A percentile compares a stretch with the other conserved stretches of the same genome.
Evolutionary conservation across 2,888 invertebrate genomes (phyloP).

Genomic region (Dryomyza anilis): DNA sequence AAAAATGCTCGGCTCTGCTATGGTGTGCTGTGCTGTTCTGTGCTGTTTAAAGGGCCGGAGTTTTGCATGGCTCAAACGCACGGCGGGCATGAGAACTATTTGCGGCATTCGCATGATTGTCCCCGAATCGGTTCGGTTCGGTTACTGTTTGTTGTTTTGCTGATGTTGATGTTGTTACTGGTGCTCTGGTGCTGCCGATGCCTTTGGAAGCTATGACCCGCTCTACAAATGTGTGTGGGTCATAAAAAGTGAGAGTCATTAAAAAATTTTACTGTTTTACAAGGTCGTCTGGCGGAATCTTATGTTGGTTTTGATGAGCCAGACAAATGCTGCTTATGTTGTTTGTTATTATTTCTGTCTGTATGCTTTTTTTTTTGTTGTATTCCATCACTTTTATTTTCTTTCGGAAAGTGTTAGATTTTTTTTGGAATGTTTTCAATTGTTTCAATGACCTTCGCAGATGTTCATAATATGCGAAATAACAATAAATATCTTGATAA

Average conservation of each 20-base stretch:
- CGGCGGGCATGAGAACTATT: constrained; percentile 42
- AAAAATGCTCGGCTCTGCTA: background rate
- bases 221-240: constrained; percentile 34
- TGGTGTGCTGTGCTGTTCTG: no score
- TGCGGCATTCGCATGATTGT: constrained; percentile 37
- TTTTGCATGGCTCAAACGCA: constrained; percentile 29
- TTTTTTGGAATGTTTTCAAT: background rate
- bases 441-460: background rate
- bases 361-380: background rate
- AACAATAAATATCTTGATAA: background rate
- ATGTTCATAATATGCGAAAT: background rate
- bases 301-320: constrained; percentile 39
- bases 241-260: constrained; percentile 60
- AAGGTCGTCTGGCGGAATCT: constrained; percentile 58
- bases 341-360: no score
- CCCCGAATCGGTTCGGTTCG: no score
- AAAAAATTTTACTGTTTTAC: constrained; percentile 58
- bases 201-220: background rate
- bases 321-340: constrained; percentile 29
- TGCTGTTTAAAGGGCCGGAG: background rate
- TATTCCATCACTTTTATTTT: background rate
- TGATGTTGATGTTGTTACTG: constrained; percentile 7
- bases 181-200: no score
- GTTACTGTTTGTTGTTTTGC: constrained; percentile 20
- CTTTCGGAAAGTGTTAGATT: background rate